Percentiles rank a stretch among this genome's conserved stretches.
These are phyloP conservation scores for Dinomys branickii DNA, from an alignment of 2,113 vertebrate genomes.

Conservation along the genomic window DNA sequence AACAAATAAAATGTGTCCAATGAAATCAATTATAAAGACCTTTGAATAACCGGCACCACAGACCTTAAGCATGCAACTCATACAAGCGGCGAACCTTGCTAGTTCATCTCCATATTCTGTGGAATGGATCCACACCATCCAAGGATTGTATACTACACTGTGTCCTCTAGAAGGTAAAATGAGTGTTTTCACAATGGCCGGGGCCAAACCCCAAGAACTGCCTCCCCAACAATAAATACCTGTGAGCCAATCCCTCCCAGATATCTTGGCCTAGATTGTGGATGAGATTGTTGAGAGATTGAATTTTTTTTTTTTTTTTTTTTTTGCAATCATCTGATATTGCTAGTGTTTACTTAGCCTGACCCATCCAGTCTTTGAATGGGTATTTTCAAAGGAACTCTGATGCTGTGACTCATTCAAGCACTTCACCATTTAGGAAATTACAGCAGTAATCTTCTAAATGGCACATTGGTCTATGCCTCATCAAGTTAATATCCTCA, in stretches of 20 bases:
- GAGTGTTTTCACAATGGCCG: not conserved
- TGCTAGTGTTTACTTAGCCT: slow-evolving; percentile 16
- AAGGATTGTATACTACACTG: not conserved
- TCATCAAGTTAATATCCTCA: not conserved
- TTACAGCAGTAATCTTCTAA: not conserved
- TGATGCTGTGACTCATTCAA: slow-evolving; percentile 36
- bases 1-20: not conserved
- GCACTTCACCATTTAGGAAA: not conserved
- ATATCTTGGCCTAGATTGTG: slow-evolving; percentile 22
- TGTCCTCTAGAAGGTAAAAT: not conserved
- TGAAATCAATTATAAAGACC: slow-evolving; percentile 18
- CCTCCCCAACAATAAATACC: not conserved
- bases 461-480: not conserved
- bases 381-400: slow-evolving; percentile 51
- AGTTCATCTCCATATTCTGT: not conserved
- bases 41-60: not conserved
- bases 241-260: not conserved
- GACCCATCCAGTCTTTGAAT: not conserved
- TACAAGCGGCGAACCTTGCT: not conserved
- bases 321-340: slow-evolving; percentile 26
- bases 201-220: not conserved
- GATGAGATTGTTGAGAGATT: not conserved
- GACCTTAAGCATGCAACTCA: not conserved
- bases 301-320: slow-evolving; percentile 6
- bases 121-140: not conserved